Evolutionary conservation across 2,113 vertebrate genomes (phyloP).

Genomic region (Murina feae): DNA sequence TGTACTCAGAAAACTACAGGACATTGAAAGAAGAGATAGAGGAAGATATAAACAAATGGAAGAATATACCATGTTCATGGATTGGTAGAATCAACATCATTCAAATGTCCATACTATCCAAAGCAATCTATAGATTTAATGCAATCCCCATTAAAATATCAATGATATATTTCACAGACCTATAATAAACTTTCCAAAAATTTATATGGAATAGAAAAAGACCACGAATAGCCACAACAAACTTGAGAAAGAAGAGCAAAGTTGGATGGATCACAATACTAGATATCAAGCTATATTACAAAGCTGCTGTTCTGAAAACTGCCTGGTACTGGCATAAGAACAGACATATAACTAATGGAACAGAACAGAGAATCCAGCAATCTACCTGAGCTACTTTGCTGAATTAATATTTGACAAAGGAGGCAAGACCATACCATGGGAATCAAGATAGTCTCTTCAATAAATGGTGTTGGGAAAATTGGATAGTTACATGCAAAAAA

Average conservation of each 20-base stretch:
- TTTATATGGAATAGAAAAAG: not conserved
- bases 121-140: not conserved
- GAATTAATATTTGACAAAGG: not conserved
- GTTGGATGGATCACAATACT: not conserved
- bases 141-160: not conserved
- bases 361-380: not conserved
- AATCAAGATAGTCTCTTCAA: not conserved
- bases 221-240: not conserved
- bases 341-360: not conserved
- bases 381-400: no score
- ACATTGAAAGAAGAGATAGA: not conserved
- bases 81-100: not conserved
- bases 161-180: not conserved
- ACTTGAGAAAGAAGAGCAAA: not conserved
- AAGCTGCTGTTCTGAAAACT: not conserved
- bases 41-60: not conserved
- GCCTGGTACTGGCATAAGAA: not conserved
- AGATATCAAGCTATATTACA: not conserved
- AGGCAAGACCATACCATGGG: not conserved
- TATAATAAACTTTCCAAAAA: not conserved
- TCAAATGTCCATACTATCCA: not conserved
- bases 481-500: not conserved
- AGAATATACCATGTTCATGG: not conserved
- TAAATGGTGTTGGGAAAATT: not conserved
- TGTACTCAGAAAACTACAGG: not conserved